A percentile compares a stretch with the other conserved stretches of the same genome.
Conservation (phyloP, 2,888 invertebrate genomes). For the Archips crataeganus region DNA sequence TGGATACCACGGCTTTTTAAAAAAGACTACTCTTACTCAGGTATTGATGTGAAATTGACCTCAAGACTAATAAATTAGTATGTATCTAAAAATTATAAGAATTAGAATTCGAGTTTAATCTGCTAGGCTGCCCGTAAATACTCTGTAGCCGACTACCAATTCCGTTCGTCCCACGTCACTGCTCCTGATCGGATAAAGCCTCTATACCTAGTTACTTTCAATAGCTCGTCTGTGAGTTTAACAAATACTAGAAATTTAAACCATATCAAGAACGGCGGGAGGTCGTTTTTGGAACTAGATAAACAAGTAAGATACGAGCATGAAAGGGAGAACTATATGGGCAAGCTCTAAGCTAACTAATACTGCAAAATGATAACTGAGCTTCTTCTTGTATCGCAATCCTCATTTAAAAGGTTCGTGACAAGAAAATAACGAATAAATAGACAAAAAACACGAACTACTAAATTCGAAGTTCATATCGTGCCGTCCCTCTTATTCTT, state of each 20-base stretch:
- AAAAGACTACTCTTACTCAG: too few species aligned
- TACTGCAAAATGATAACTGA: not conserved
- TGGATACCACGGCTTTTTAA: too few species aligned
- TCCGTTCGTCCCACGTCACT: conserved; percentile 59
- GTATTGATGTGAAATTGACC: too few species aligned
- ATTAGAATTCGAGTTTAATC: not conserved
- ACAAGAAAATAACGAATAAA: too few species aligned
- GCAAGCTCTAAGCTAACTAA: not conserved
- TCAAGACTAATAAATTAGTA: too few species aligned
- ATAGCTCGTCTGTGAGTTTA: not conserved
- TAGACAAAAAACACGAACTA: too few species aligned
- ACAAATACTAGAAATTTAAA: not conserved
- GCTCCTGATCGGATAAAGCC: conserved; percentile 41
- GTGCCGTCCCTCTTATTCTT: too few species aligned
- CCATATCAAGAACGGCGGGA: not conserved
- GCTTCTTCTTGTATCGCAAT: too few species aligned
- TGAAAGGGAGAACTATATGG: not conserved
- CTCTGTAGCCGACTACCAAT: conserved; percentile 46
- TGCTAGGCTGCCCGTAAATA: conserved; percentile 15
- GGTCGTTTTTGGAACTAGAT: not conserved
- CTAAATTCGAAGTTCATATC: too few species aligned
- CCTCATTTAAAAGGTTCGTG: too few species aligned
- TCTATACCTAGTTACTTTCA: conserved; percentile 14
- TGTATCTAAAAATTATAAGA: too few species aligned
- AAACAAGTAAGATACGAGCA: not conserved